Base-by-base conservation (phyloP, 2,113 vertebrate genomes). In the Sciurus niger region DNA sequence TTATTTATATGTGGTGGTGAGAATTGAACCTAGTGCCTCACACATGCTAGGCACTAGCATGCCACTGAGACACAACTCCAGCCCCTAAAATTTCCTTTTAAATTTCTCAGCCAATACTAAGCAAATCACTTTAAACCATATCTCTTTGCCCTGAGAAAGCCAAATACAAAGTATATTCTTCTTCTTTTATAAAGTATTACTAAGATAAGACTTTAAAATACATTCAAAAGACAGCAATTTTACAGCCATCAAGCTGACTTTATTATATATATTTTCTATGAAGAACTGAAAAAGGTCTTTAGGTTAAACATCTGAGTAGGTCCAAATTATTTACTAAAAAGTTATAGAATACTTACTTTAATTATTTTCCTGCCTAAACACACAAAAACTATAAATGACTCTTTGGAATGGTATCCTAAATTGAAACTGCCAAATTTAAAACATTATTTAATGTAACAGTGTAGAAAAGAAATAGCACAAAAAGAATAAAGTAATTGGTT, bases 151-250 rank as follows among this genome's bases (percentile, higher is more conserved):
- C n/a, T 94, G 28, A 94, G 25, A 90, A 93, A 91, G 74, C 37
- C 63, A 95, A 82, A 95, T 84, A 70, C 34, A 43, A 85, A n/a
- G 8, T 79, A 68, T 94, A 84, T 43, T 86, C 34, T 87, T 0
- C 10, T 73, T 89, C 95, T 20, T 91, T 92, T 84, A 70, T 90
- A 48, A 92, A 58, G 34, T 60, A 77, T 28, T 46, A 55, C n/a
- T 86, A 95, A 92, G n/a, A 46, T 86, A 67, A 24, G 84, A 78
- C n/a, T 93, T 83, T 93, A 85, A 90, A 77, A 79, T 76, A 95
- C 37, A 94, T 83, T 83, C 8, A 92, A 88, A 89, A 89, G 53
- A 18, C 89, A 87, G 40, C 73, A 78, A 6, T 93, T 93, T 95
- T 72, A 58, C 2, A 90, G 13, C 10, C 43, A 46, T 25, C 89